Evolutionary conservation across 2,797 vertebrate species (phyloP), one percentile per base, ranked within the genome.

Genomic region (Acomys russatus): DNA sequence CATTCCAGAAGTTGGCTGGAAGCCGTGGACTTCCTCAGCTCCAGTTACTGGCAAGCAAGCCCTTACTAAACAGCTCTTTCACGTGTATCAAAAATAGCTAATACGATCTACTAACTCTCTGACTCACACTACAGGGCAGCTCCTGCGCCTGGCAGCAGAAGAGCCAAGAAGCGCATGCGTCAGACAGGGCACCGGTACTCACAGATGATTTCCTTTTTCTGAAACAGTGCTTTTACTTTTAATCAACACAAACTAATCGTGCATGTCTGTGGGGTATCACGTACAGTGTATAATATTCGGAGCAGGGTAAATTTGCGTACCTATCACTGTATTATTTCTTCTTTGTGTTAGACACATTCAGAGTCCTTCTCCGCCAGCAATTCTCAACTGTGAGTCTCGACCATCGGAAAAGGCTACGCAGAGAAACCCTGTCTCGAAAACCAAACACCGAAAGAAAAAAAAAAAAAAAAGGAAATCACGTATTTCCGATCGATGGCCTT

Each of bases 1-100:
- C 94, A 97, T 85, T 88, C 94, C 59, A 90, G 92, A 96, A 63
- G 54, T 88, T 98, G 95, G 95, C 92, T 93, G 12, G 18, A 92
- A 83, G 82, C 90, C 30, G 78, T 88, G 64, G 78, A 59, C 56
- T 95, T 96, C 74, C 92, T 87, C 20, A 15, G 90, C 74, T 78
- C 56, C 54, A 63, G 33, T 12, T 76, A 44, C 83, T 95, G 86
- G 59, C 90, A 93, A 96, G 82, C 54, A 86, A 93, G 22, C 88
- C 54, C 49, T 87, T 88, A 88, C n/a, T 80, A 88, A 90, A 88
- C 84, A 89, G 56, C 82, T 96, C 84, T 93, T 76, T 95, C 90
- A 77, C 30, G 35, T 44, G 63, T 79, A 89, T 95, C 95, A 96
- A 97, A 97, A 97, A 95, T 95, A 96, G 91, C 90, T 85, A 71